phyloP scores from a whole-genome alignment of 2,113 vertebrate species.

The Zosterops japonicus region DNA sequence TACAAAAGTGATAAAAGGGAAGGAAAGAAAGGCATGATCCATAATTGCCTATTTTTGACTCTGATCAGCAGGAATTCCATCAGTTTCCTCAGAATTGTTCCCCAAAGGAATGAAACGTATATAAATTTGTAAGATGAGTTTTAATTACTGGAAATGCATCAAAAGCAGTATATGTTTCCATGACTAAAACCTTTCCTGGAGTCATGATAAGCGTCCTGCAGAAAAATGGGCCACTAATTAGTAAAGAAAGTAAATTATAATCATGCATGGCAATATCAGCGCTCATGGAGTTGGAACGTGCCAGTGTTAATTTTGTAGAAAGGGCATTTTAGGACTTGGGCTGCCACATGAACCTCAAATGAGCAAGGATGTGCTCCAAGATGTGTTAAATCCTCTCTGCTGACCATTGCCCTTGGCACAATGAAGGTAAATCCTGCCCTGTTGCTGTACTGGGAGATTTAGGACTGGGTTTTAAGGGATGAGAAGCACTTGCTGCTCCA shows the following conservation, averaged over 20 bases:
- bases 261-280: neutral
- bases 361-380: neutral
- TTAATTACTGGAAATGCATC: slow-evolving; percentile 35
- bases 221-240: slow-evolving; percentile 55
- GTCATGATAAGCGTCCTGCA: neutral
- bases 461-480: neutral
- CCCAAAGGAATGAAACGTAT: neutral
- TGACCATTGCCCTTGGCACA: neutral
- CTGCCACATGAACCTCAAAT: neutral
- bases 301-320: neutral
- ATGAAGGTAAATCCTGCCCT: neutral
- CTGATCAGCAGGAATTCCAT: neutral
- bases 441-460: neutral
- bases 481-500: neutral
- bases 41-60: neutral
- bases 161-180: neutral
- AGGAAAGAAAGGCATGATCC: neutral
- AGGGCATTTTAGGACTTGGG: neutral
- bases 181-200: slow-evolving; percentile 32
- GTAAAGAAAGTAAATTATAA: slow-evolving; percentile 32
- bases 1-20: slow-evolving; percentile 17
- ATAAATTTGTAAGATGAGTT: slow-evolving; percentile 22
- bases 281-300: neutral
- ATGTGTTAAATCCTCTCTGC: neutral
- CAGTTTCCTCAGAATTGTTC: neutral